phyloP scores from a whole-genome alignment of 2,797 vertebrate species.

The Sibirionetta formosa region DNA sequence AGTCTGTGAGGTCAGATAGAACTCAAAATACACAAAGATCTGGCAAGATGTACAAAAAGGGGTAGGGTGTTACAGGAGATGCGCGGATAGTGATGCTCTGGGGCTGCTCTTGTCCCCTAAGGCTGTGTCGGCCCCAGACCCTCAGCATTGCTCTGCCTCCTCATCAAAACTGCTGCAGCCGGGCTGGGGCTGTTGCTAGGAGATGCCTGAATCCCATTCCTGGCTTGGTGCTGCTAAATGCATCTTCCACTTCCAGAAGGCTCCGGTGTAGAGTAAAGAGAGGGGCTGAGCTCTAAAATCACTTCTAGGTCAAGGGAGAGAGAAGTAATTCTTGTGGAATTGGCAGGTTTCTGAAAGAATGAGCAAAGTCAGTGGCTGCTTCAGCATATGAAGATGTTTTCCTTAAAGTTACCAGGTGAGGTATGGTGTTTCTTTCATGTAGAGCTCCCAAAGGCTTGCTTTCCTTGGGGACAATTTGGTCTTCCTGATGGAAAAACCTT shows the following conservation, averaged over 20 bases:
- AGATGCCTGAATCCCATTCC: neutral
- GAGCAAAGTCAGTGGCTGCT: neutral
- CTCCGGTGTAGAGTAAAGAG: neutral
- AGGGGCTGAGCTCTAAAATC: neutral
- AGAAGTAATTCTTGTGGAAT: neutral
- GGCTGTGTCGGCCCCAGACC: neutral
- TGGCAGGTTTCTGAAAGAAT: neutral
- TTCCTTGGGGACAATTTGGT: neutral
- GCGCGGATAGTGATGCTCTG: neutral
- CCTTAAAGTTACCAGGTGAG: neutral
- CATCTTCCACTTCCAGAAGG: neutral
- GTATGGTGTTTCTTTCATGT: neutral
- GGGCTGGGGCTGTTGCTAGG: neutral
- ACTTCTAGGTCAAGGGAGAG: neutral
- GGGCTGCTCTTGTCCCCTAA: neutral
- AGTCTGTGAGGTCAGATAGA: neutral
- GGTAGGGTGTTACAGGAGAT: accelerated
- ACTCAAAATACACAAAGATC: neutral
- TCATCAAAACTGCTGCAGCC: neutral
- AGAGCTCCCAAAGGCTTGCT: neutral
- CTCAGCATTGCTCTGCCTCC: neutral
- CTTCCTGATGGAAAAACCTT: neutral
- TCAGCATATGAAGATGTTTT: neutral
- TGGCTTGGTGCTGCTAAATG: neutral
- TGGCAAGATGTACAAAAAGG: accelerated